Evolutionary conservation across 2,113 vertebrate species (phyloP).

Genomic region (Eulacestoma nigropectus): DNA sequence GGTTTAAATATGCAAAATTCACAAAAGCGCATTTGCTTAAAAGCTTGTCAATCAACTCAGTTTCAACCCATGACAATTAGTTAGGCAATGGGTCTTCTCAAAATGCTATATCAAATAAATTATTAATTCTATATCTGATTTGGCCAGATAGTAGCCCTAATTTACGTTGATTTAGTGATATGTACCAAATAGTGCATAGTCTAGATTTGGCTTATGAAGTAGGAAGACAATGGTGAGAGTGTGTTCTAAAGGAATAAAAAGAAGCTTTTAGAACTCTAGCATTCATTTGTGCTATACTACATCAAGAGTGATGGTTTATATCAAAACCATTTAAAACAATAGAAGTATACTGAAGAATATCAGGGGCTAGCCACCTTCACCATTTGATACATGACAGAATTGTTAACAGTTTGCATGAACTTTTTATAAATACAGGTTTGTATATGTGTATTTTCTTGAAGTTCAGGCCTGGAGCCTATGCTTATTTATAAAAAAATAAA

Average conservation of each 20-base stretch:
- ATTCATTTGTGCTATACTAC: neutral
- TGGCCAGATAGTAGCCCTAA: neutral
- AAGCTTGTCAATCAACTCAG: too few species aligned
- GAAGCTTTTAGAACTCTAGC: neutral
- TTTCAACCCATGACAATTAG: too few species aligned
- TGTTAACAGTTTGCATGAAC: neutral
- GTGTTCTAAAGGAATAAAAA: neutral
- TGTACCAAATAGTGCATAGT: neutral
- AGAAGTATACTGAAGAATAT: neutral
- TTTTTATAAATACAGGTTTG: neutral
- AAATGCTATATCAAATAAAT: neutral
- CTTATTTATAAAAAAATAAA: neutral
- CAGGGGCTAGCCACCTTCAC: neutral
- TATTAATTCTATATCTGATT: neutral
- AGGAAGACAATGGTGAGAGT: neutral
- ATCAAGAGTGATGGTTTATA: neutral
- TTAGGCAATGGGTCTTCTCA: neutral
- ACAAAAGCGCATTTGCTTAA: too few species aligned
- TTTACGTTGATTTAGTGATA: neutral
- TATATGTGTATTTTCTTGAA: neutral
- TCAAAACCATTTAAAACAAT: neutral
- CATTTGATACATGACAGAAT: neutral
- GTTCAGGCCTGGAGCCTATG: neutral
- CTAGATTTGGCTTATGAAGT: neutral
- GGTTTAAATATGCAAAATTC: too few species aligned